Conservation (phyloP, 2,888 invertebrate species). For the Ramazzottius varieornatus region DNA sequence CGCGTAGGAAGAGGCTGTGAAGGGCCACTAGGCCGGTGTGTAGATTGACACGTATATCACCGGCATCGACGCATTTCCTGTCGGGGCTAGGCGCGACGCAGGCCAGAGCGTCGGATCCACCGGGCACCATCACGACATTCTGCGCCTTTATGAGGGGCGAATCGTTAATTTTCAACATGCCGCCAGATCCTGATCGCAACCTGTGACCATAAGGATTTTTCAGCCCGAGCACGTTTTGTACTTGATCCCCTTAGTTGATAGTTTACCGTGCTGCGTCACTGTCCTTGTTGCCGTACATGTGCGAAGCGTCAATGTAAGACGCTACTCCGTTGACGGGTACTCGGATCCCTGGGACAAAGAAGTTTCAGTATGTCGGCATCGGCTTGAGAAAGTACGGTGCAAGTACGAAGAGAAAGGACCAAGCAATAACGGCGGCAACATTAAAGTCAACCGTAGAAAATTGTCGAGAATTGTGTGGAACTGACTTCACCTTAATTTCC, state of each 20-base stretch:
- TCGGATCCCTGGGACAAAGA: not conserved
- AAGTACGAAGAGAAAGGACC: not conserved
- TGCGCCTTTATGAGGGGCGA: too few species aligned
- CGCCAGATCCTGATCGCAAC: too few species aligned
- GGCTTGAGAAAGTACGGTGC: too few species aligned
- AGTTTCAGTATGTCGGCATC: too few species aligned
- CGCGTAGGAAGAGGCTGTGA: not conserved
- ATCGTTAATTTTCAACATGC: too few species aligned
- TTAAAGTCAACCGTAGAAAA: too few species aligned
- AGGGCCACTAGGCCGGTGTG: not conserved
- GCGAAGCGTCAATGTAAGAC: not conserved
- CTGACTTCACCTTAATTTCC: too few species aligned
- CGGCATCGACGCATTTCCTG: not conserved
- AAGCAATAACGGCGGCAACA: not conserved
- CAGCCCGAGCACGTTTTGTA: not conserved
- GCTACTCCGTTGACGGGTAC: not conserved
- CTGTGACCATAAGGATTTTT: not conserved
- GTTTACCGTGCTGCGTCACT: not conserved
- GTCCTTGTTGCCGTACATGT: not conserved
- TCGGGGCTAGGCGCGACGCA: not conserved
- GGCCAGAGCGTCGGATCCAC: too few species aligned
- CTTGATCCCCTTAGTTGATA: not conserved
- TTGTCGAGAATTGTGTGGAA: too few species aligned
- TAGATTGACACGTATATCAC: not conserved
- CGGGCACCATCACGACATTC: too few species aligned